These are phyloP conservation scores for Drosophila subobscura DNA, from an alignment of 1,140 invertebrate genomes.

Conservation along the genomic window DNA sequence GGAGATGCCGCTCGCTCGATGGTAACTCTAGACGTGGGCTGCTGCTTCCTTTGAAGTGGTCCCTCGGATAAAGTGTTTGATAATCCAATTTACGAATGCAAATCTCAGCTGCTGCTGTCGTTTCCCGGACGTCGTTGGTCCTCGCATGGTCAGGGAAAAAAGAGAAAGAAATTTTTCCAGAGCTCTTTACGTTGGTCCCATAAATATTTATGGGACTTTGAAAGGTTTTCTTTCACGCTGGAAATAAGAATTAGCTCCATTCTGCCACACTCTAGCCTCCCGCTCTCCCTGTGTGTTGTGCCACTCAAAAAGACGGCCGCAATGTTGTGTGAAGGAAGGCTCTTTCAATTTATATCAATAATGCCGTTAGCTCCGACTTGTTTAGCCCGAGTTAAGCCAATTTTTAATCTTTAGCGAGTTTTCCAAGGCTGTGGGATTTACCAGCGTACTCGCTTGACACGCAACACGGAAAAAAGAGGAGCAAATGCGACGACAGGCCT, in stretches of 20 bases:
- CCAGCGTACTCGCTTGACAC: conserved; percentile 61
- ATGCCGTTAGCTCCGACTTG: conserved; percentile 52
- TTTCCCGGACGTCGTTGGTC: conserved; percentile 7
- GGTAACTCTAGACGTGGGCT: conserved; percentile 58
- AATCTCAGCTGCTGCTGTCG: conserved; percentile 65
- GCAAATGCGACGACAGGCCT: conserved; percentile 35
- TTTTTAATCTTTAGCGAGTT: conserved; percentile 68
- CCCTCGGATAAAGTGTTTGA: conserved; percentile 60
- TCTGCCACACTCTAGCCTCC: conserved; percentile 1
- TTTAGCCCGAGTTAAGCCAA: conserved; percentile 34
- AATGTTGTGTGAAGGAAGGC: conserved; percentile 44
- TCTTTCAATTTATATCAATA: conserved; percentile 76
- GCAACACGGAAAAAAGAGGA: conserved; percentile 46
- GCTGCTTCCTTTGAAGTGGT: conserved; percentile 70
- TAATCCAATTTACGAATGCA: conserved; percentile 72
- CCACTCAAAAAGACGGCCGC: conserved; percentile 6
- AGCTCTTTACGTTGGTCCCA: conserved; percentile 19
- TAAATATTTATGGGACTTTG: conserved; percentile 69
- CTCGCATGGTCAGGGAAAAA: conserved; percentile 26
- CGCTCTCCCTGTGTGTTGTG: too few relatives aligned
- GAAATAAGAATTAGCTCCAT: conserved; percentile 49
- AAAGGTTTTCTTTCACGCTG: conserved; percentile 48
- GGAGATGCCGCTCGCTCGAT: not conserved
- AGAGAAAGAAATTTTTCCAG: conserved; percentile 3
- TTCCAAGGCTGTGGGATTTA: conserved; percentile 19